Evolutionary conservation across 2,113 vertebrate species (phyloP).

Genomic region (Manacus vitellinus): DNA sequence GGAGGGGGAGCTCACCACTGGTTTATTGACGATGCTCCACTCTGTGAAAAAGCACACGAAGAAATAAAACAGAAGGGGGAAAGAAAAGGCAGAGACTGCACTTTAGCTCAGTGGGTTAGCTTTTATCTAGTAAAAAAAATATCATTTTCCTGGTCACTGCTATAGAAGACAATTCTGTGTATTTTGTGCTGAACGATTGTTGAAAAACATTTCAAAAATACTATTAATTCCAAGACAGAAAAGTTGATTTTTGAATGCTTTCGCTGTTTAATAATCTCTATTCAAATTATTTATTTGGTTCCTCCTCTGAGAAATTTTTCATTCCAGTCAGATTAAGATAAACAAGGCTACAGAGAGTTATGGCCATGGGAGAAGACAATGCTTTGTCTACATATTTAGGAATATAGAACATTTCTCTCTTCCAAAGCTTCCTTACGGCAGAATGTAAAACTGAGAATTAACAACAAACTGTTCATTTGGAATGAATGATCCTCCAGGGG

Average conservation of each 20-base stretch:
- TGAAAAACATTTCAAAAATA: neutral
- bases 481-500: neutral
- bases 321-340: neutral
- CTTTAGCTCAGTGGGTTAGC: neutral
- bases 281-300: neutral
- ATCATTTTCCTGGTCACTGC: neutral
- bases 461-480: neutral
- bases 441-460: constrained; percentile 13
- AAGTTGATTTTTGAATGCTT: neutral
- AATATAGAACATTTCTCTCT: neutral
- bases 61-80: neutral
- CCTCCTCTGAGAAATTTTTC: neutral
- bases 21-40: neutral
- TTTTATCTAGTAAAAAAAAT: neutral
- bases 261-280: neutral
- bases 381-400: neutral
- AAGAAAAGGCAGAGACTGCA: neutral
- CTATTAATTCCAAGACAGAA: neutral
- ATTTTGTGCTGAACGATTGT: neutral
- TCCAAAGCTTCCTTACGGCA: neutral
- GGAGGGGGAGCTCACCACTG: neutral
- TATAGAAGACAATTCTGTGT: neutral
- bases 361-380: neutral
- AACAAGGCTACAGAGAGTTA: neutral
- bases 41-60: neutral